These are phyloP conservation scores for Arothron firmamentum DNA, from an alignment of 2,113 vertebrate species.

Conservation along the genomic window DNA sequence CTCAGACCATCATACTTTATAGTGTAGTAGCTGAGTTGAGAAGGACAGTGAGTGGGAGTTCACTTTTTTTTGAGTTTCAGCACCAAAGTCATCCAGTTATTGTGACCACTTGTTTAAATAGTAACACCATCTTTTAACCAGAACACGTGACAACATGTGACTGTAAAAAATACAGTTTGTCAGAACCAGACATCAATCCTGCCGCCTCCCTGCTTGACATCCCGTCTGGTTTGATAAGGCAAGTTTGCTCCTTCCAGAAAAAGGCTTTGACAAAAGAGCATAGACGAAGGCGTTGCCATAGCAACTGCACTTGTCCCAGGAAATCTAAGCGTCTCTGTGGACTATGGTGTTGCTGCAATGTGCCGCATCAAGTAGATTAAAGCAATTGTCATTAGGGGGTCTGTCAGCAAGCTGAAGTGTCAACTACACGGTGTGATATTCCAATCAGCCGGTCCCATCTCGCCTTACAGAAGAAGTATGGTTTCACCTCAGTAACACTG, in stretches of 20 bases:
- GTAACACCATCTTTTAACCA: neutral
- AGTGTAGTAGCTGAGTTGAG: neutral
- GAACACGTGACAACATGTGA: slow-evolving; percentile 7
- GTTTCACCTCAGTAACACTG: neutral
- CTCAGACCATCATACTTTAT: neutral
- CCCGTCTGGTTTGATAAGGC: slow-evolving; percentile 28
- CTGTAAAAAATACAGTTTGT: slow-evolving; percentile 20
- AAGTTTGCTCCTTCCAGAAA: slow-evolving; percentile 41
- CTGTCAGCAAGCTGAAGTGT: slow-evolving; percentile 49
- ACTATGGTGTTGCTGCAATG: slow-evolving; percentile 38
- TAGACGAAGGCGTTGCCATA: slow-evolving; percentile 58
- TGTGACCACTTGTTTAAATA: no score
- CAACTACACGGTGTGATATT: slow-evolving; percentile 63
- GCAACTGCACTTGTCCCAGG: slow-evolving; percentile 51
- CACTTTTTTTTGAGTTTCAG: no score
- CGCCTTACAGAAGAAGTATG: slow-evolving; percentile 7
- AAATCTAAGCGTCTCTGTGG: slow-evolving; percentile 42
- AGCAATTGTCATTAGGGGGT: slow-evolving; percentile 54
- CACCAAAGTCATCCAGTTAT: no score
- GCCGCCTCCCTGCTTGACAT: slow-evolving; percentile 19
- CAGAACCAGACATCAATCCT: slow-evolving; percentile 12
- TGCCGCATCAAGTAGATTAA: slow-evolving; percentile 31
- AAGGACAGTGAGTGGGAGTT: no score
- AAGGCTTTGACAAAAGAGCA: slow-evolving; percentile 34
- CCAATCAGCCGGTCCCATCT: slow-evolving; percentile 8